Evolutionary conservation across 2,113 vertebrate species (phyloP), one percentile per base, ranked within the genome.

Genomic region (Eulemur macaco): DNA sequence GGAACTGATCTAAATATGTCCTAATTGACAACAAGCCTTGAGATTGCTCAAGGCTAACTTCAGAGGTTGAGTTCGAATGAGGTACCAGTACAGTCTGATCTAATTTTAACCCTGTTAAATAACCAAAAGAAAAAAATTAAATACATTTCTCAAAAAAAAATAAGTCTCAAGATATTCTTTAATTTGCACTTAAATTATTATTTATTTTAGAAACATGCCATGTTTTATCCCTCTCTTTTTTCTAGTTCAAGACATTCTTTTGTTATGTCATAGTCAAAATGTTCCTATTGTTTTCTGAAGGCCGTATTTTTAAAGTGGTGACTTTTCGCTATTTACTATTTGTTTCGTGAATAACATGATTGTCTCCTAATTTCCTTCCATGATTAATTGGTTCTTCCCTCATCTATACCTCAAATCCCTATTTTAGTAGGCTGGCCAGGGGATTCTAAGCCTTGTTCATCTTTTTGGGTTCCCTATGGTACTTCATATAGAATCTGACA

Each of bases 71-170:
- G 95, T 96, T 60, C 1, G 81, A 97, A 97, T 85, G 91, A 97
- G 68, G 1, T 84, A 84, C 18, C 9, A 81, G 92, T 73, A 13
- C 25, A 96, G 73, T 64, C 81, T 97, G 98, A 97, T 97, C 96
- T 97, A 97, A 94, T 97, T 97, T 66, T 98, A 98, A 98, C 96
- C 93, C 81, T 92, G 90, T 14, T 95, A 97, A 98, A 95, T 92
- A 98, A 95, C 76, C 82, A 94, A 78, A 81, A 84, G 60, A 47
- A 71, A 96, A 96, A 96, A 93, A 83, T 2, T 20, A 88, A 0
- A 2, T 39, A 84, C 86, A 50, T 77, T 91, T 64, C 10, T 78
- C 88, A 95, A 86, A 85, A 84, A 84, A n/a, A 87, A 87, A 86
- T 39, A 39, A 39, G 56, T 31, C 5, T 54, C 34, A 58, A 64